A percentile compares a stretch with the other conserved stretches of the same genome.
phyloP scores from a whole-genome alignment of 1,140 invertebrate species.

The Nomia melanderi region DNA sequence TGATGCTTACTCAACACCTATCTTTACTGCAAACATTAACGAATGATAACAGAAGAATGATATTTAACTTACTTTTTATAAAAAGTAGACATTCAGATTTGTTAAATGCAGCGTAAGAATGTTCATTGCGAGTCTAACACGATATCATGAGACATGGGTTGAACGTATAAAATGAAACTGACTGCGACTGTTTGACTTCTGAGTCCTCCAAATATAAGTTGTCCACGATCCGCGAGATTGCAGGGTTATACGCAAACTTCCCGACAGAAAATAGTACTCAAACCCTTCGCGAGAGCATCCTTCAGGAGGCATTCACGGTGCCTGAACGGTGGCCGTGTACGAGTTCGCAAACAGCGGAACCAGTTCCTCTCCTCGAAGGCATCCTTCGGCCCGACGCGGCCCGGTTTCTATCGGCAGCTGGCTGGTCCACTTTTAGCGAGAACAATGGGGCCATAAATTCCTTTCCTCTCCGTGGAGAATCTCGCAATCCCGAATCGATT shows the following conservation, averaged over 20 bases:
- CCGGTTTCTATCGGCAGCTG: background rate
- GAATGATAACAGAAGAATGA: too few relatives aligned
- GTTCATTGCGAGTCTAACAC: too few relatives aligned
- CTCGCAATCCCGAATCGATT: background rate
- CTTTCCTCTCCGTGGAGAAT: background rate
- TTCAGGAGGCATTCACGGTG: background rate
- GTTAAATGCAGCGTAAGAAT: too few relatives aligned
- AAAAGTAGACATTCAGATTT: too few relatives aligned
- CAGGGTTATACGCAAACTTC: background rate
- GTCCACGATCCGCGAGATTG: too few relatives aligned
- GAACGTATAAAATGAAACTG: too few relatives aligned
- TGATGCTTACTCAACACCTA: too few relatives aligned
- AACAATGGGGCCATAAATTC: conserved; percentile 28
- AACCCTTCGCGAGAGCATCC: background rate
- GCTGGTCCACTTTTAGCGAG: conserved; percentile 16
- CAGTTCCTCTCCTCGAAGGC: background rate
- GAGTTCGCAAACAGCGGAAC: background rate
- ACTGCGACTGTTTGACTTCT: too few relatives aligned
- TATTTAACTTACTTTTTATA: too few relatives aligned
- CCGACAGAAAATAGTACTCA: background rate
- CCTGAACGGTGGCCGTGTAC: background rate
- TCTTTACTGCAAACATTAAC: too few relatives aligned
- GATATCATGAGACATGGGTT: too few relatives aligned
- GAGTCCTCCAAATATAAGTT: too few relatives aligned
- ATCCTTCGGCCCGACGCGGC: background rate